Evolutionary conservation across 2,113 vertebrate species (phyloP), one percentile per base, ranked within the genome.

Genomic region (Entomyzon cyanotis): DNA sequence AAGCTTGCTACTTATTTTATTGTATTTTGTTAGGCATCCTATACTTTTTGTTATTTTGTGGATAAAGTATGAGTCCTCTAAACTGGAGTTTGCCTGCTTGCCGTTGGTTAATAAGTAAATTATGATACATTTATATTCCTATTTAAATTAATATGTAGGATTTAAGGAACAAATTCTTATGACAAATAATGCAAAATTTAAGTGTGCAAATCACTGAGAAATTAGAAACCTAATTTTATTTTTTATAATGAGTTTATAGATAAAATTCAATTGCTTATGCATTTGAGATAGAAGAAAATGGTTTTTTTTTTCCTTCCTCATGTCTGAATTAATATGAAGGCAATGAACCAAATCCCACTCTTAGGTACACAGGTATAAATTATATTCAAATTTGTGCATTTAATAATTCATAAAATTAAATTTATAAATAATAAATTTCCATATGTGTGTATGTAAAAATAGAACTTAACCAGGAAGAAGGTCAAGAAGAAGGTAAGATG

Each of bases 351-450:
- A 86, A 47, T 23, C 42, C 22, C 41, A 27, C 28, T 69, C 5
- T 77, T 33, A 87, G 8, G 25, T 77, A 77, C 4, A 24, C 8
- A 71, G 16, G 5, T 83, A 41, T 70, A 86, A 93, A 80, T 83
- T 85, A 33, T 53, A 50, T 73, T 87, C 53, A 39, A 50, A 23
- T 68, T 58, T 63, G 4, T 67, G 10, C 39, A 84, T 44, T 80
- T 25, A 80, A 71, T 73, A 90, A 81, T 87, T 59, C 56, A 73
- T 33, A 37, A 19, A 92, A 73, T 59, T 73, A 80, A 49, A 80
- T 87, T 63, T 80, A 84, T 92, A 84, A 87, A 87, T 67, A 87
- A 81, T 77, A 42, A 24, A 85, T 85, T 74, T 93, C 41, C 15
- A 41, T 15, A 22, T 50, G 3, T 1, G 3, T 70, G 13, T 46